These are phyloP conservation scores for Nannospalax galili DNA, from an alignment of 2,113 vertebrate species.

Conservation along the genomic window DNA sequence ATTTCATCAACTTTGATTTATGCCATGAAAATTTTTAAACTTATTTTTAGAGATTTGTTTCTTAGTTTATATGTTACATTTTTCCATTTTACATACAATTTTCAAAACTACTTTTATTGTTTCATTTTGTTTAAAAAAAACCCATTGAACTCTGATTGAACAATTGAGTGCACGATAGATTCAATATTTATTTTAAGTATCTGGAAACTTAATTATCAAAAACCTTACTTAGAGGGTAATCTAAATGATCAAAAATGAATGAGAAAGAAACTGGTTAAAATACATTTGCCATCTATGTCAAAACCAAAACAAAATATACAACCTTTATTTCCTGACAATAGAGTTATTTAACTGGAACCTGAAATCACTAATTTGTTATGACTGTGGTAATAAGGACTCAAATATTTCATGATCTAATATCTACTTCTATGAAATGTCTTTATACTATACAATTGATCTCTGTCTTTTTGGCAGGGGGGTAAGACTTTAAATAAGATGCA, in stretches of 20 bases:
- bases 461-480: not conserved
- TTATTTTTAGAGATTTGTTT: not conserved
- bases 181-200: not conserved
- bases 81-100: not conserved
- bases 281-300: not conserved
- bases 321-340: not conserved
- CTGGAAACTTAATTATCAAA: not conserved
- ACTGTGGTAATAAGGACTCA: not conserved
- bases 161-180: not conserved
- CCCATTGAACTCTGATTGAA: not conserved
- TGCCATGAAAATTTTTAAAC: not conserved
- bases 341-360: not conserved
- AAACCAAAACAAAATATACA: not conserved
- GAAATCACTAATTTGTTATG: not conserved
- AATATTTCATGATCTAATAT: not conserved
- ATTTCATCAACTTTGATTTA: constrained; percentile 43
- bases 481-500: constrained; percentile 4
- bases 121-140: not conserved
- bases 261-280: not conserved
- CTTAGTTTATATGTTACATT: not conserved
- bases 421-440: not conserved
- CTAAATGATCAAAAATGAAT: not conserved
- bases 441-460: not conserved
- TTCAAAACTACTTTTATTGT: constrained; percentile 23
- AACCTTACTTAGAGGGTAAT: not conserved